Base-by-base conservation (phyloP, 1,140 invertebrate genomes). In the Leptopilina clavipes region DNA sequence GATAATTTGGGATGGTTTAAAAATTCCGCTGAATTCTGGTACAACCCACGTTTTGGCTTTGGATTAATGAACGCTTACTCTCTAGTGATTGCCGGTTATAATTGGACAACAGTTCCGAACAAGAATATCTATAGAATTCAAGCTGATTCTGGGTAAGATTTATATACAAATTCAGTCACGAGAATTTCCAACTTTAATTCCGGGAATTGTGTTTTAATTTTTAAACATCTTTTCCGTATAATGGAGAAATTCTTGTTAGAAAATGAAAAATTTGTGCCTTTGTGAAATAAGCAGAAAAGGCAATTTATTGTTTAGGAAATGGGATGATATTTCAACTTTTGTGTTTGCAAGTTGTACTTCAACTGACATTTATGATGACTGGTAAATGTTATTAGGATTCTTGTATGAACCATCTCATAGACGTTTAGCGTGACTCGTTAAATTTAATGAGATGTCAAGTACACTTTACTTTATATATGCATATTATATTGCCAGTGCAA, bases 11-110 rank as follows among this genome's bases (percentile, higher is more conserved):
- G 95, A 1, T 97, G 96, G 96, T 91, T 93, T 81, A 90, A 90
- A 70, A 97, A 97, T 85, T 93, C 90, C 0, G 93, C 92, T 40
- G 95, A 95, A 31, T 92, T 96, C 45, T 93, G 92, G 89, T 95
- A 94, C 87, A 95, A 95, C 85, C 91, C 94, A 1, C 92, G 94
- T 82, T 98, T 97, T 88, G 97, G 97, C 8, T 99, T 97, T 88
- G 97, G 97, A 7, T 90, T 99, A 44, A 94, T 99, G 92, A 97
- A 98, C 89, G 97, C 96, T 5, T 93, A 93, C 73, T 92, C 92
- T 3, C 91, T 98, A 82, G 96, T 98, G 6, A 89, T 91, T 65
- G 88, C 94, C 5, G 95, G 96, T 14, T 83, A 92, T 18, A 93
- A 94, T 82, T 98, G 97, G 97, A 94, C 91, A 0, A 94, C 86